phyloP scores from a whole-genome alignment of 2,888 invertebrate genomes.

The Cerceris ruficornis region DNA sequence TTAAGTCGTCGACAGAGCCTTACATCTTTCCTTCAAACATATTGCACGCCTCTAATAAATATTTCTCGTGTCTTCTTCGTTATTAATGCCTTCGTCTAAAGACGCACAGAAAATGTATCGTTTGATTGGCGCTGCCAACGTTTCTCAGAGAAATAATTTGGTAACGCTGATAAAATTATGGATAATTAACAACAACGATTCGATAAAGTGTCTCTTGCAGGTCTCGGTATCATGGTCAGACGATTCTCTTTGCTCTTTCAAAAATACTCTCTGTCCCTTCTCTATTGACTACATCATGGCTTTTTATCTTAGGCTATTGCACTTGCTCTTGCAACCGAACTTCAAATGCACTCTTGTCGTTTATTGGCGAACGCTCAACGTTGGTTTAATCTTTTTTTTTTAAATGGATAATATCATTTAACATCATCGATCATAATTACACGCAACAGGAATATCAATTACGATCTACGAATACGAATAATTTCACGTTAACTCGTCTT shows the following conservation, averaged over 20 bases:
- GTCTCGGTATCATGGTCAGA: conserved; percentile 70
- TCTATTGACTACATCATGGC: conserved; percentile 40
- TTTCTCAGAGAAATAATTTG: conserved; percentile 34
- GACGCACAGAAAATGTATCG: not conserved
- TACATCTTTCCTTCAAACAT: conserved; percentile 53
- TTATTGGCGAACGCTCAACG: no score
- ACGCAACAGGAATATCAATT: conserved; percentile 47
- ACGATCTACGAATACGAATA: conserved; percentile 36
- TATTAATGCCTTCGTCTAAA: not conserved
- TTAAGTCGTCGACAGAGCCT: conserved; percentile 33
- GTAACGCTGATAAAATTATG: conserved; percentile 64
- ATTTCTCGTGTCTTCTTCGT: conserved; percentile 5
- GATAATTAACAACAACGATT: conserved; percentile 61
- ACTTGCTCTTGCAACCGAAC: not conserved
- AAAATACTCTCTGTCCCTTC: conserved; percentile 54
- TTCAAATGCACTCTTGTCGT: not conserved
- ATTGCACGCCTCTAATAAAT: conserved; percentile 42
- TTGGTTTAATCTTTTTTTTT: conserved; percentile 23
- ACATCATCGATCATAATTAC: conserved; percentile 34
- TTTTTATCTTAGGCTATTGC: not conserved
- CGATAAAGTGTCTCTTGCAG: conserved; percentile 64
- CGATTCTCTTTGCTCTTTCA: conserved; percentile 51
- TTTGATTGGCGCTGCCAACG: conserved; percentile 41
- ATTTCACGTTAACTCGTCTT: conserved; percentile 15
- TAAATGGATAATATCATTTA: conserved; percentile 1